Conservation (phyloP, 2,113 vertebrate species). For the Gnathonemus longibarbis region DNA sequence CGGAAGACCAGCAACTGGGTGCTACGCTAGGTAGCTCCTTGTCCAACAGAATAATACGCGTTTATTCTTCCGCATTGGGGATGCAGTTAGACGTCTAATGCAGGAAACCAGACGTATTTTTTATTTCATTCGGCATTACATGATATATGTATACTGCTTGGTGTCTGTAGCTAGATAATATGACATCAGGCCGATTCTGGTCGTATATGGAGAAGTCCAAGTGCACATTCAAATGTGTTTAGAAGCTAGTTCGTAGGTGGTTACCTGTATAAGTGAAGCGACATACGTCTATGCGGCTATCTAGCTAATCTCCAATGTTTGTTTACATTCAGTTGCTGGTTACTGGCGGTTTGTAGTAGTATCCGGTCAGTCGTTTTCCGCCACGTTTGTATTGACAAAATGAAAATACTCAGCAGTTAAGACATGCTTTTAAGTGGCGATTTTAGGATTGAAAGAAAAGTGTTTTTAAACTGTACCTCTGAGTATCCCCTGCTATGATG, state of each 20-base stretch:
- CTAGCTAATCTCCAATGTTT: not conserved
- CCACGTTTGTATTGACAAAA: not conserved
- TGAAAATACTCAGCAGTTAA: not conserved
- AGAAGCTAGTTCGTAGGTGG: no score
- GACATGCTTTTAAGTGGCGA: not conserved
- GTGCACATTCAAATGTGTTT: no score
- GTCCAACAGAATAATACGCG: not conserved
- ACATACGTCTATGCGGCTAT: not conserved
- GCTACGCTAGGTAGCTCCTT: not conserved
- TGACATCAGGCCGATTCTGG: not conserved
- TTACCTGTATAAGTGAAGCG: no score
- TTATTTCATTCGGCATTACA: not conserved
- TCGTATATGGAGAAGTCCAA: not conserved
- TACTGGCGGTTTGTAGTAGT: not conserved
- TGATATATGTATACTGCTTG: not conserved
- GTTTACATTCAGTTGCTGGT: not conserved
- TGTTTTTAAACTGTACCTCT: not conserved
- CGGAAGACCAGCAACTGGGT: not conserved
- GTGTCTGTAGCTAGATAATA: not conserved
- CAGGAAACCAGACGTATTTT: not conserved
- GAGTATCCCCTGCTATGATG: not conserved
- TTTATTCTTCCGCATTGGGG: not conserved
- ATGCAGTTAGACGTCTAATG: not conserved
- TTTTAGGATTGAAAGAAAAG: not conserved
- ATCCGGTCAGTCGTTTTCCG: not conserved